Percentiles rank a stretch among this genome's conserved stretches.
phyloP scores from a whole-genome alignment of 2,797 vertebrate species.

The Aotus griseimembra region DNA sequence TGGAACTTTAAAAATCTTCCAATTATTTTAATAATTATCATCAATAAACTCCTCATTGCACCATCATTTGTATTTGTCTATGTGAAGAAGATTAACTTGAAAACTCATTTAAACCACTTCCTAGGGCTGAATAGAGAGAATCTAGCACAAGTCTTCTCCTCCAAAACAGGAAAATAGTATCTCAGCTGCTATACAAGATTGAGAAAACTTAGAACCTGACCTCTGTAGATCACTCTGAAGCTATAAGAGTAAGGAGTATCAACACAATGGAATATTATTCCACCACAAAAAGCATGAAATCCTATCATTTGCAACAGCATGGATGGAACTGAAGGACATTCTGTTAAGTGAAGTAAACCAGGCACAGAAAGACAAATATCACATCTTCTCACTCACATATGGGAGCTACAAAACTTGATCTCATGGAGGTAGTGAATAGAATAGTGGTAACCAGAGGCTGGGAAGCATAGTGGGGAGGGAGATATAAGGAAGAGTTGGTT shows the following conservation, averaged over 20 bases:
- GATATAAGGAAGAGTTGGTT: background rate
- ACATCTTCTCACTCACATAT: background rate
- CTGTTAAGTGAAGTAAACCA: background rate
- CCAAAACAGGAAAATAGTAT: background rate
- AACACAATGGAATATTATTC: background rate
- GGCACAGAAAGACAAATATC: background rate
- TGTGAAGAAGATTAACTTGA: conserved; percentile 12
- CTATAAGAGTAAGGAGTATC: background rate
- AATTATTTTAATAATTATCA: background rate
- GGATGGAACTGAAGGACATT: background rate
- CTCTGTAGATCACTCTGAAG: background rate
- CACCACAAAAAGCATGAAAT: background rate
- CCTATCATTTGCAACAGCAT: background rate
- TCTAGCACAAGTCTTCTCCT: background rate
- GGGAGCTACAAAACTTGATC: background rate
- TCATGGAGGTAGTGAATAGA: background rate
- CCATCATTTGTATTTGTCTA: background rate
- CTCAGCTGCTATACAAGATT: background rate
- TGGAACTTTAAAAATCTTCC: conserved; percentile 10
- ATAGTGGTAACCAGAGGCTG: background rate
- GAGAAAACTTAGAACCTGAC: background rate
- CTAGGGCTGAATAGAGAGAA: background rate
- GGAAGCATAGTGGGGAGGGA: background rate
- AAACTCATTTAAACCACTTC: background rate
- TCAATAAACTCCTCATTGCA: background rate